phyloP scores from a whole-genome alignment of 1,140 invertebrate species.

The Dolichoris vasculosae region DNA sequence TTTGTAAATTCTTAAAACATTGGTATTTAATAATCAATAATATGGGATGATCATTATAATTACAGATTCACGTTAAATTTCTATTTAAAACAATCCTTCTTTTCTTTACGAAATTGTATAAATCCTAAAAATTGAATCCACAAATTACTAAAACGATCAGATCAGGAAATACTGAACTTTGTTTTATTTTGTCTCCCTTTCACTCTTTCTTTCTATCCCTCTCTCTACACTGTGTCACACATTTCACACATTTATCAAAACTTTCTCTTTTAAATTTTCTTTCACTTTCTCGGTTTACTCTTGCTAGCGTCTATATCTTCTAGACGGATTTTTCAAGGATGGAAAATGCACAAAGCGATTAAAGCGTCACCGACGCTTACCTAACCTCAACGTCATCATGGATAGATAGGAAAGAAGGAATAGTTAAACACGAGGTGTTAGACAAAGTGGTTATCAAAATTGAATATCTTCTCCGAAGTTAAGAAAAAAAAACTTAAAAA shows the following conservation, averaged over 20 bases:
- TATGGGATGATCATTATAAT: too few species aligned
- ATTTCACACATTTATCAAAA: neutral
- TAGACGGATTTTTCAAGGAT: neutral
- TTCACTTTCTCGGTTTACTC: neutral
- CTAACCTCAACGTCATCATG: constrained; percentile 31
- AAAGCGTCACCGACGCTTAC: constrained; percentile 41
- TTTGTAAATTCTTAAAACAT: neutral
- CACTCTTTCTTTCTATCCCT: neutral
- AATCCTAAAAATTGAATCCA: neutral
- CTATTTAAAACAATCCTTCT: too few species aligned
- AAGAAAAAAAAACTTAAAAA: constrained; percentile 13
- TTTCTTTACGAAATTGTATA: neutral
- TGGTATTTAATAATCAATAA: neutral
- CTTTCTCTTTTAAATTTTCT: neutral
- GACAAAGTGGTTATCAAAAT: too few species aligned
- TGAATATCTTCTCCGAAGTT: neutral
- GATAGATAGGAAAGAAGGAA: neutral
- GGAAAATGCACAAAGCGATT: neutral
- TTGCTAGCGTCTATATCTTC: neutral
- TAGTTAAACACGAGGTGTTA: neutral
- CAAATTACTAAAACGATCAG: neutral
- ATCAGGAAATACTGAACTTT: neutral
- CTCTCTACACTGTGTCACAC: neutral
- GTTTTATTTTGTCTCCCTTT: neutral
- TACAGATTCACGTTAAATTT: too few species aligned